Evolutionary conservation across 92 coral and sea anemone species (phyloP).

Genomic region (Palythoa grandiflora): DNA sequence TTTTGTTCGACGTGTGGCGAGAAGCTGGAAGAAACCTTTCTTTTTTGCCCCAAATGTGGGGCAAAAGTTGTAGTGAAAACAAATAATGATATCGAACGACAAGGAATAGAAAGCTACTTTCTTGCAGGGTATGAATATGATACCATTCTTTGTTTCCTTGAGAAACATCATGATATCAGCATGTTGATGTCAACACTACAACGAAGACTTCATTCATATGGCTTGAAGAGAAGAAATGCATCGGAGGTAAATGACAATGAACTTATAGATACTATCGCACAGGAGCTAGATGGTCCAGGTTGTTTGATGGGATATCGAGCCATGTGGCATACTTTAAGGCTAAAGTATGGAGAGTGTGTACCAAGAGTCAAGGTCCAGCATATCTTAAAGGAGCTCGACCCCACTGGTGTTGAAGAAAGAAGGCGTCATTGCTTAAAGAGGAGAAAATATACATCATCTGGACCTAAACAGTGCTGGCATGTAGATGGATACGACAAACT

Average conservation of each 20-base stretch:
- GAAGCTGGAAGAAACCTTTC: not conserved
- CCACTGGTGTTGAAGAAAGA: not conserved
- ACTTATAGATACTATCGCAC: constrained; percentile 26
- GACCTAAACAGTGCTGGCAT: constrained; percentile 60
- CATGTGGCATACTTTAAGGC: no score
- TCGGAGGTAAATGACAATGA: constrained; percentile 38
- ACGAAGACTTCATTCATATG: constrained; percentile 17
- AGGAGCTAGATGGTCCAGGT: constrained; percentile 51
- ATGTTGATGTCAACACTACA: constrained; percentile 43
- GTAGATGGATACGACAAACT: constrained; percentile 35
- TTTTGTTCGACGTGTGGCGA: constrained; percentile 36
- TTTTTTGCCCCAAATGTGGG: constrained; percentile 49
- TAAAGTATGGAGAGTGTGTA: not conserved
- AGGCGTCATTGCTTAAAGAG: constrained; percentile 33
- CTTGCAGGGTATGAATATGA: not conserved
- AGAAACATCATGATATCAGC: constrained; percentile 41
- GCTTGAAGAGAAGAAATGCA: constrained; percentile 22
- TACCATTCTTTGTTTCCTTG: constrained; percentile 35
- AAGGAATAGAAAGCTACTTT: constrained; percentile 37
- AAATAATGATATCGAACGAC: constrained; percentile 7
- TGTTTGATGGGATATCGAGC: not conserved
- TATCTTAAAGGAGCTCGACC: constrained; percentile 43
- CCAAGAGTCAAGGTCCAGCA: constrained; percentile 38
- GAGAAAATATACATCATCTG: constrained; percentile 40
- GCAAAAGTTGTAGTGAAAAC: not conserved